Evolutionary conservation across 1,140 invertebrate genomes (phyloP).

Genomic region (Holotrichia oblita): DNA sequence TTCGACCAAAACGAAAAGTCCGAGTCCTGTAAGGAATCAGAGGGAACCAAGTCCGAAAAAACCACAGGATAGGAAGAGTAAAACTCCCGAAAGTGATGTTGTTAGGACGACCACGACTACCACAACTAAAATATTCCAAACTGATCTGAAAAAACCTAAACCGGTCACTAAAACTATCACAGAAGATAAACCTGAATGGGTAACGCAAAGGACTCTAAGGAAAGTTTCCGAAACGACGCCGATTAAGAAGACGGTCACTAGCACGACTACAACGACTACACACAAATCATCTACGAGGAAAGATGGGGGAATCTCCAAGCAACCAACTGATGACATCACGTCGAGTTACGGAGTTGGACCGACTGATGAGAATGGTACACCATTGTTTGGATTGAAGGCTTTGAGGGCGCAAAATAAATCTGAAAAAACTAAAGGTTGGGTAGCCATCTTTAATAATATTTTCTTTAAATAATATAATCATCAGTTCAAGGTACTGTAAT

Average conservation of each 20-base stretch:
- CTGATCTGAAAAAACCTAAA: slow-evolving; percentile 51
- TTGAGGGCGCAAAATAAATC: slow-evolving; percentile 70
- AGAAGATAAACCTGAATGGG: slow-evolving; percentile 57
- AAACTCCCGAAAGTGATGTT: neutral
- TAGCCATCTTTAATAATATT: no score
- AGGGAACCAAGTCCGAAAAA: neutral
- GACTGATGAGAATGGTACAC: slow-evolving; percentile 79
- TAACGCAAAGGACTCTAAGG: slow-evolving; percentile 54
- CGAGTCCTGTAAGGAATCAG: neutral
- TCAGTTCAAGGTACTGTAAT: slow-evolving; percentile 74
- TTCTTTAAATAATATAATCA: no score
- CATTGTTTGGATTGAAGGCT: slow-evolving; percentile 78
- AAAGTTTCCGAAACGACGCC: slow-evolving; percentile 50
- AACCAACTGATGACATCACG: slow-evolving; percentile 71
- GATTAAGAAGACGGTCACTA: slow-evolving; percentile 28
- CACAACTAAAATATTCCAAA: slow-evolving; percentile 31
- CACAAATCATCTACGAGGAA: slow-evolving; percentile 49
- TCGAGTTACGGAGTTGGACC: slow-evolving; percentile 85
- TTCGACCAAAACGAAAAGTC: slow-evolving; percentile 36
- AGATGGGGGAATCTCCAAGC: slow-evolving; percentile 54
- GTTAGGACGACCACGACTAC: neutral
- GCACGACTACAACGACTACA: slow-evolving; percentile 40
- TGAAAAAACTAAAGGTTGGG: slow-evolving; percentile 65
- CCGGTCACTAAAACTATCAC: slow-evolving; percentile 48
- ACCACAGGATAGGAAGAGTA: neutral